Evolutionary conservation across 1,140 invertebrate species (phyloP).

Genomic region (Drosophila kikkawai): DNA sequence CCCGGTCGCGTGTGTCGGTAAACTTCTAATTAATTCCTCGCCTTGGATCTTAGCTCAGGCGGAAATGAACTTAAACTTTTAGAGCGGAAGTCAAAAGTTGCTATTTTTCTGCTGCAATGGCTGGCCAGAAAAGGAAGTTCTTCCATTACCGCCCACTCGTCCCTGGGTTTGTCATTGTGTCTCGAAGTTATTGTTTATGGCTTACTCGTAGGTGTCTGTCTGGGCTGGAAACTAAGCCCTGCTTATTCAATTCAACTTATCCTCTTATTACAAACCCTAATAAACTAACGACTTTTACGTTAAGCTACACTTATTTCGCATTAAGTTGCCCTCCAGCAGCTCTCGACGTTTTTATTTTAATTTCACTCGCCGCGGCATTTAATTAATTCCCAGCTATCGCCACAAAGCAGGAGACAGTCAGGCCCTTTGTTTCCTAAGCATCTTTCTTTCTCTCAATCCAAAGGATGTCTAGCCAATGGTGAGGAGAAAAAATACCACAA

Average conservation of each 20-base stretch:
- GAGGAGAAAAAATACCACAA: slow-evolving; percentile 33
- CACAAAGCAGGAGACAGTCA: slow-evolving; percentile 55
- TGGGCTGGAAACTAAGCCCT: neutral
- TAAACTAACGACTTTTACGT: slow-evolving; percentile 9
- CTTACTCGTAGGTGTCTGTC: neutral
- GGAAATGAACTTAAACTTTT: slow-evolving; percentile 81
- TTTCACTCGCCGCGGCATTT: slow-evolving; percentile 63
- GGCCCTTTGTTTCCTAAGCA: slow-evolving; percentile 39
- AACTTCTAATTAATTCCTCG: slow-evolving; percentile 79
- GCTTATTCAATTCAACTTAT: slow-evolving; percentile 10
- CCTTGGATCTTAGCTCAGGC: slow-evolving; percentile 45
- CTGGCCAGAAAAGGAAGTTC: slow-evolving; percentile 23
- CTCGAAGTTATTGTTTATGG: slow-evolving; percentile 60
- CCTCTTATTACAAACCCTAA: slow-evolving; percentile 35
- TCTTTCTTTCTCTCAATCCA: slow-evolving; percentile 22
- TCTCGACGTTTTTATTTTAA: slow-evolving; percentile 59
- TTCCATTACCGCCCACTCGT: neutral
- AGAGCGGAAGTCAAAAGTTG: slow-evolving; percentile 70
- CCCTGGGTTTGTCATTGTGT: slow-evolving; percentile 7
- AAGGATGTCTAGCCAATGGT: slow-evolving; percentile 63
- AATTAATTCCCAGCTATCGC: slow-evolving; percentile 76
- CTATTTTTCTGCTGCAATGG: slow-evolving; percentile 54
- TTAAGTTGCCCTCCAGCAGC: slow-evolving; percentile 25
- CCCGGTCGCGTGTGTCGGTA: slow-evolving; percentile 50
- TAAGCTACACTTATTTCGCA: slow-evolving; percentile 1